Evolutionary conservation across 2,797 vertebrate genomes (phyloP), one percentile per base, ranked within the genome.

Genomic region (Sebastes steindachneri): DNA sequence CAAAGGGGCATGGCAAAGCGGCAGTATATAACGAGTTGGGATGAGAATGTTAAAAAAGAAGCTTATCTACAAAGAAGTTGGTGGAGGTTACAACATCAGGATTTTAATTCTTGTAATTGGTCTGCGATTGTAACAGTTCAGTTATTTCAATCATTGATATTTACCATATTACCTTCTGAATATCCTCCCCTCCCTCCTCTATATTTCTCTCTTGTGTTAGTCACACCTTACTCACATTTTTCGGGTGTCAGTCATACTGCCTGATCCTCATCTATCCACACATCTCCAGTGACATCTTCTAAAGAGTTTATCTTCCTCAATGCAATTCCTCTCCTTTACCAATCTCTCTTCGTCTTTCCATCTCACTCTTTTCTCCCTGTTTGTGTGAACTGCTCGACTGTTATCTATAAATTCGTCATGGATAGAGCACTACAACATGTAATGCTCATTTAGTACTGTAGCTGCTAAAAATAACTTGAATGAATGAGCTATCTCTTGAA

Each of bases 191-290:
- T 29, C 1, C 15, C 45, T 25, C 1, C 23, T 57, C 37, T 35
- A 4, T 62, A 17, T 70, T 69, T 68, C 15, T 10, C 12, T 63
- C 4, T 41, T 35, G 10, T 7, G 8, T 78, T 62, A 45, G 2
- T 41, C 15, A n/a, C 31, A 62, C 12, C 6, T 31, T 23, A 41
- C 31, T 54, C 1, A 2, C 29, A 64, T 57, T 63, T 71, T 35
- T 28, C 35, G 11, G 35, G 35, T 37, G 35, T 1, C 35, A 37
- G 11, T 80, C 31, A 67, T 57, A 51, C 41, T 71, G 45, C 23
- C 41, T 73, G 77, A 84, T 85, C 68, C 11, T 80, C 26, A 75
- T 84, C 60, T 29, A 55, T 21, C 55, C 55, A 48, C 64, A 79
- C 57, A 67, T 79, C 67, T 35, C 68, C 9, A 67, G 17, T 82